A percentile compares a stretch with the other conserved stretches of the same genome.
Evolutionary conservation across 2,888 invertebrate genomes (phyloP).

Genomic region (Thereva unica): DNA sequence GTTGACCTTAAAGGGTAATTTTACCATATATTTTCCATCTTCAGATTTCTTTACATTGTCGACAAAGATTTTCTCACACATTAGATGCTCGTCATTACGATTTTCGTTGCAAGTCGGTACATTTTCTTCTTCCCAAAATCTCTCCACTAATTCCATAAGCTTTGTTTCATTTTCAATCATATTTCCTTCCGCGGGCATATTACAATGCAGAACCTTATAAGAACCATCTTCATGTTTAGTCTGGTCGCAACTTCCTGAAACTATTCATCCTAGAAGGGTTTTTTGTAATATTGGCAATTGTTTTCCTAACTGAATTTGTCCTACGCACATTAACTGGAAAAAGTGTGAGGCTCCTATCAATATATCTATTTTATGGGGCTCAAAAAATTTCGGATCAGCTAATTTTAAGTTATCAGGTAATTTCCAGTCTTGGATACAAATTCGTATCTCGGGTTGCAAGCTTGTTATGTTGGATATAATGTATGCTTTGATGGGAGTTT

Average conservation of each 20-base stretch:
- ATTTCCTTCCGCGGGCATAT: too few relatives aligned
- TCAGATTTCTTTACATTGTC: not conserved
- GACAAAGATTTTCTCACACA: slow-evolving; percentile 9
- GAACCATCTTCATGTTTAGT: too few relatives aligned
- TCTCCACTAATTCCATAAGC: too few relatives aligned
- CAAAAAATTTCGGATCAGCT: slow-evolving; percentile 32
- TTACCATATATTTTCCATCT: slow-evolving; percentile 12
- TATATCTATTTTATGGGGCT: slow-evolving; percentile 23
- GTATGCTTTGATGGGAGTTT: not conserved
- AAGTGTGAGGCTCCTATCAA: too few relatives aligned
- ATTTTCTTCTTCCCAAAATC: not conserved
- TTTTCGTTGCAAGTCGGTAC: not conserved
- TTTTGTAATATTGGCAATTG: too few relatives aligned
- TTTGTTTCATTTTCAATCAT: too few relatives aligned
- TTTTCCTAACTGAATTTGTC: too few relatives aligned
- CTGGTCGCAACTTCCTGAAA: too few relatives aligned
- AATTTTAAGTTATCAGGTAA: slow-evolving; percentile 19
- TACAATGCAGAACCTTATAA: too few relatives aligned
- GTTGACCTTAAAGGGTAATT: not conserved
- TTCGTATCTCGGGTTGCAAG: not conserved
- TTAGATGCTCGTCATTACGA: not conserved
- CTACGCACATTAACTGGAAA: too few relatives aligned
- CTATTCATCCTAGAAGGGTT: too few relatives aligned
- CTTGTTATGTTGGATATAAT: slow-evolving; percentile 1
- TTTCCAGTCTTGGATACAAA: slow-evolving; percentile 2